Percentiles rank a stretch among this genome's conserved stretches.
Conservation (phyloP, 2,888 invertebrate species). For the Anarsia innoxiella region DNA sequence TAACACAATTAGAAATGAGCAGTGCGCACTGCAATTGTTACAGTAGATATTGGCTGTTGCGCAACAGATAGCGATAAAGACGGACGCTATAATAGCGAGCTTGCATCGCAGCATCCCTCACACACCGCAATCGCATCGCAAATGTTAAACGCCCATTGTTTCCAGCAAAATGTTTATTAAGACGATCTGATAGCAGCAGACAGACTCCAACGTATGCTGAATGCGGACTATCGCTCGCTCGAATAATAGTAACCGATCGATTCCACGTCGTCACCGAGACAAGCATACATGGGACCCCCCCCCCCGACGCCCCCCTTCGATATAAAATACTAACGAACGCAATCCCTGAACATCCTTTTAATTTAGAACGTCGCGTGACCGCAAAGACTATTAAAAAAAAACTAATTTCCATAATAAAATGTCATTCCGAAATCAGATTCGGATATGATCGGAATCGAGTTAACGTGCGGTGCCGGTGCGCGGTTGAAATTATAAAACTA, state of each 20-base stretch:
- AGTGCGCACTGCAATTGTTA: constrained; percentile 10
- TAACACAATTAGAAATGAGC: neutral
- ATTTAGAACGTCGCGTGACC: constrained; percentile 56
- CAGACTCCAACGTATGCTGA: constrained; percentile 60
- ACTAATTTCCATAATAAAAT: constrained; percentile 70
- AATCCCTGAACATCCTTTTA: constrained; percentile 30
- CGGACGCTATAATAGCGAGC: constrained; percentile 2
- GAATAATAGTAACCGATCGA: constrained; percentile 9
- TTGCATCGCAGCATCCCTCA: constrained; percentile 9
- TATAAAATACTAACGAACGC: neutral
- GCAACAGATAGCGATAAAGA: constrained; percentile 36
- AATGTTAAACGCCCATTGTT: constrained; percentile 65
- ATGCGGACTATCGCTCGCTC: constrained; percentile 31
- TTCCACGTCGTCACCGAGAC: constrained; percentile 24
- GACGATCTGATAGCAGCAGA: constrained; percentile 61
- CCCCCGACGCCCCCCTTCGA: no score
- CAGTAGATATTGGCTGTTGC: constrained; percentile 20
- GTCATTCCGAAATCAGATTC: constrained; percentile 47
- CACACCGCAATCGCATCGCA: constrained; percentile 28
- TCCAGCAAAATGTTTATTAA: constrained; percentile 70
- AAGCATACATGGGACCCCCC: constrained; percentile 14
- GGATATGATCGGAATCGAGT: constrained; percentile 64
- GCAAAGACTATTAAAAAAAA: constrained; percentile 63
- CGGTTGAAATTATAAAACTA: constrained; percentile 66
- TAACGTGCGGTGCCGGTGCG: constrained; percentile 63